Base-by-base conservation (phyloP, 2,888 invertebrate species). In the Portevinia maculata region DNA sequence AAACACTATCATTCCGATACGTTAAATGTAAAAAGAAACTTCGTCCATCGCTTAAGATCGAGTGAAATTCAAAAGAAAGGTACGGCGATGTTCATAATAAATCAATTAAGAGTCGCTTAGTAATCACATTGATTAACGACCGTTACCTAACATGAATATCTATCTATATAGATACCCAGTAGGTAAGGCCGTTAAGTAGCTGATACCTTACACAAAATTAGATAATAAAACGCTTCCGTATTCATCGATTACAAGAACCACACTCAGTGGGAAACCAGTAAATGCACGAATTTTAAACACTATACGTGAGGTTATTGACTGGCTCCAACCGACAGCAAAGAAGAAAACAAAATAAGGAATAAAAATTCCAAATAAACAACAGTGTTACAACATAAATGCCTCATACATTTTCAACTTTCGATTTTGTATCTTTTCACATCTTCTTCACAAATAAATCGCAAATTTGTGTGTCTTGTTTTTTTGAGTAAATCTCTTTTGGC, bases 331-430 rank as follows among this genome's bases (percentile, higher is more conserved):
- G 15, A 3, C 17, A 8, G 17, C 37, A 21, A n/a, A n/a, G n/a
- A n/a, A n/a, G n/a, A n/a, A n/a, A n/a, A n/a, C n/a, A n/a, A n/a
- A n/a, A n/a, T n/a, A n/a, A n/a, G n/a, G 46, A 24, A 53, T 15
- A 60, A 21, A 57, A 46, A 57, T 41, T 28, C 46, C 44, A 59
- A 59, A 46, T 50, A 48, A 41, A 52, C 57, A 21, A 13, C 11
- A 44, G 44, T 44, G 70, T 81, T 76, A 76, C 65, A 60, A 17
- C 76, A 81, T 81, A 71, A 81, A 81, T 81, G 60, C 70, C 75
- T 81, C 75, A 70, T 17, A 50, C 53, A 75, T 75, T 79, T 75
- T 81, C 70, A 71, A 76, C 81, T 81, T 81, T 81, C 81, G 76
- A 81, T 81, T 81, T 81, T 81, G 28, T 59, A 75, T 73, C 48